phyloP scores from a whole-genome alignment of 2,888 invertebrate genomes.

The Watsonalla cultraria region DNA sequence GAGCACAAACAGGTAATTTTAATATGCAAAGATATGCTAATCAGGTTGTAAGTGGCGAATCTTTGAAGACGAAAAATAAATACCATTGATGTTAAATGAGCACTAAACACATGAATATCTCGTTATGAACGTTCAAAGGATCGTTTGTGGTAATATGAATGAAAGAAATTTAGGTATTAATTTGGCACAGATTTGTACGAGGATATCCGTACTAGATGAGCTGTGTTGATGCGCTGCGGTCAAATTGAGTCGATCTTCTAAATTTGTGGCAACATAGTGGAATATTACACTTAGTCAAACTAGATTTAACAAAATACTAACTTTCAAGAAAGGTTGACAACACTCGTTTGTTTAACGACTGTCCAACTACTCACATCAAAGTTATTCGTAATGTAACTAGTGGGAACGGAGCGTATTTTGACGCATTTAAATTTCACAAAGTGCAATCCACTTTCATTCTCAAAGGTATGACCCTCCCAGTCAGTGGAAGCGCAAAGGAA shows the following conservation, averaged over 20 bases:
- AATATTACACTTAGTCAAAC: neutral
- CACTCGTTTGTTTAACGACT: no score
- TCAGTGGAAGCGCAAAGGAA: constrained; percentile 33
- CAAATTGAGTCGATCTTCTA: constrained; percentile 16
- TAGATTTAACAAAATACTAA: neutral
- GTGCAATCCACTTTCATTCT: constrained; percentile 32
- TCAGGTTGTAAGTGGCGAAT: neutral
- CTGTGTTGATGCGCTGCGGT: constrained; percentile 20
- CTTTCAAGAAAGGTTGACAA: neutral
- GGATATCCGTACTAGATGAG: constrained; percentile 8
- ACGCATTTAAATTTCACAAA: constrained; percentile 4
- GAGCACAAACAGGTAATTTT: neutral
- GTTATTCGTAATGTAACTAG: no score
- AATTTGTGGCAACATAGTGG: constrained; percentile 9
- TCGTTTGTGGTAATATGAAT: constrained; percentile 17
- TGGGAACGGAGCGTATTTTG: neutral
- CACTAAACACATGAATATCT: constrained; percentile 1
- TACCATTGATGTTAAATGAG: neutral
- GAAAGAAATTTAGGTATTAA: constrained; percentile 19
- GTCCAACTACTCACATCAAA: no score
- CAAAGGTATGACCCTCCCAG: constrained; percentile 28
- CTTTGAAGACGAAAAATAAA: neutral
- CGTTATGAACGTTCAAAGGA: constrained; percentile 10
- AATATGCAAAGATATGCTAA: constrained; percentile 6
- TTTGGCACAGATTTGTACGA: constrained; percentile 13